A percentile compares a stretch with the other conserved stretches of the same genome.
Conservation (phyloP, 2,888 invertebrate species). For the Pristionchus entomophagus region DNA sequence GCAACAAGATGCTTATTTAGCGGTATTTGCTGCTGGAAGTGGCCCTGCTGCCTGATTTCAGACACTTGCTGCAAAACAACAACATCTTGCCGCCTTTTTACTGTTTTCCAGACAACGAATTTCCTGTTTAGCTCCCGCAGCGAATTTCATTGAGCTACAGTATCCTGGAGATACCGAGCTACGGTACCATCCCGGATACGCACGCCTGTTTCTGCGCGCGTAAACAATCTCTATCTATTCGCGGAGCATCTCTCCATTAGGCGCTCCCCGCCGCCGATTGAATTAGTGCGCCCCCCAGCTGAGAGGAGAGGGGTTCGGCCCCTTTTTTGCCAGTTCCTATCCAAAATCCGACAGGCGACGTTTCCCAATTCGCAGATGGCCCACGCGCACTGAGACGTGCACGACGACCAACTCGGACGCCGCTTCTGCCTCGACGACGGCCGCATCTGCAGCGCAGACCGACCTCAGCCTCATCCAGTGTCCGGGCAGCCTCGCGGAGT, state of each 20-base stretch:
- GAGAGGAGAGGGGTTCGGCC: background rate
- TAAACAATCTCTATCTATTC: background rate
- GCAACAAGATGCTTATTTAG: no score
- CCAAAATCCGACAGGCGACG: no score
- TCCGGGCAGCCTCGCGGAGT: constrained; percentile 8
- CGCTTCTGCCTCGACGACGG: background rate
- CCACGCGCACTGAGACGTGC: constrained; percentile 4
- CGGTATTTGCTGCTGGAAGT: no score
- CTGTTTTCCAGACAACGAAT: no score
- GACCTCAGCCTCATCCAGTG: constrained; percentile 44
- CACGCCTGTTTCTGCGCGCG: background rate
- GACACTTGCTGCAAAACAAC: no score
- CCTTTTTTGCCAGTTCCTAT: no score
- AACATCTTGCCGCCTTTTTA: no score
- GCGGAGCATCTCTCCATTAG: no score
- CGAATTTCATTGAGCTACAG: no score
- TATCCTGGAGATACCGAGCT: no score
- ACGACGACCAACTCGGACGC: constrained; percentile 6
- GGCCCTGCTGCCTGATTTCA: no score
- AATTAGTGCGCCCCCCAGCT: background rate
- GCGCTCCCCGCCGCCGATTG: background rate
- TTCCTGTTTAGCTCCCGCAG: no score
- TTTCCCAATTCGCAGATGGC: constrained; percentile 29
- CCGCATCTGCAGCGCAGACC: constrained; percentile 41
- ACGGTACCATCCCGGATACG: background rate